phyloP scores from a whole-genome alignment of 1,140 invertebrate genomes.

The Gonatopus flavifemur region DNA sequence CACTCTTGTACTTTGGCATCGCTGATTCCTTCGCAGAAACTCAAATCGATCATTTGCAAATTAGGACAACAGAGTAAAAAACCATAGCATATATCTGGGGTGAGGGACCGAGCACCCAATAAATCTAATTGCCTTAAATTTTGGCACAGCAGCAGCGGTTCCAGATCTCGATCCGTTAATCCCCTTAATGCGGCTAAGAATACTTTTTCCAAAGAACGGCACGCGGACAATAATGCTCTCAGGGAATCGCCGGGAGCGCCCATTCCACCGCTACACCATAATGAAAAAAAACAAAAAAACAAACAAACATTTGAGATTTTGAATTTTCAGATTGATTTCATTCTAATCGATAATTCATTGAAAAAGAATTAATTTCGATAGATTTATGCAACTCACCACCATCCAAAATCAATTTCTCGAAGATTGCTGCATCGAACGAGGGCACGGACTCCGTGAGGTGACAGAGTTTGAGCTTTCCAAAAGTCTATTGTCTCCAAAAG shows the following conservation, averaged over 20 bases:
- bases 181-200: constrained; percentile 77
- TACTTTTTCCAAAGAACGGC: constrained; percentile 71
- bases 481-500: constrained; percentile 76
- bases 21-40: constrained; percentile 80
- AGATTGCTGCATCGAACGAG: constrained; percentile 70
- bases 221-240: constrained; percentile 57
- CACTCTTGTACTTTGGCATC: constrained; percentile 68
- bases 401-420: constrained; percentile 84
- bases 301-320: constrained; percentile 10
- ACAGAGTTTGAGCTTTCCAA: constrained; percentile 80
- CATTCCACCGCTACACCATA: constrained; percentile 54
- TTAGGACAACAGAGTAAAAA: constrained; percentile 61
- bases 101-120: constrained; percentile 75
- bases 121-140: constrained; percentile 79
- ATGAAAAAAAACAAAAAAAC: constrained; percentile 14
- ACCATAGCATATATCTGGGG: constrained; percentile 68
- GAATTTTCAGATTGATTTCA: constrained; percentile 2
- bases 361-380: constrained; percentile 1
- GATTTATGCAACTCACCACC: constrained; percentile 71
- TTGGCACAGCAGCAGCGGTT: constrained; percentile 67
- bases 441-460: constrained; percentile 68
- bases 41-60: constrained; percentile 78
- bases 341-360: constrained; percentile 45
- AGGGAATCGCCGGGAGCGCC: constrained; percentile 59
- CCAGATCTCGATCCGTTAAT: constrained; percentile 74